phyloP scores from a whole-genome alignment of 2,888 invertebrate species.

The Sericinus montela region DNA sequence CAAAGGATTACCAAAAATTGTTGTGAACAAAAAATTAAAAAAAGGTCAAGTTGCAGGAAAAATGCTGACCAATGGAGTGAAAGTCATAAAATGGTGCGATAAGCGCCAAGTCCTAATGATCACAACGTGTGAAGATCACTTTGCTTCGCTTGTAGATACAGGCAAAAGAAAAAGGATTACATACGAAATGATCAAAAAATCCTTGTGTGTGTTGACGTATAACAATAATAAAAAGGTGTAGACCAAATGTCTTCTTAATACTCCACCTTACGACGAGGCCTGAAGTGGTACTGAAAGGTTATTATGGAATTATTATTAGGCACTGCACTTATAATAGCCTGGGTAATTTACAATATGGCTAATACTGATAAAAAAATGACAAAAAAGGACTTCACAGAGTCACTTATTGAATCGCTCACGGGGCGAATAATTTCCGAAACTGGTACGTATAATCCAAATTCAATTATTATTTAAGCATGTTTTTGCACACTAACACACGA shows the following conservation, averaged over 20 bases:
- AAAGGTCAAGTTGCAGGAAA: slow-evolving; percentile 5
- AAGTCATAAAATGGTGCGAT: slow-evolving; percentile 24
- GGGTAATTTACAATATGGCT: slow-evolving; percentile 16
- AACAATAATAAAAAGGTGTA: background rate
- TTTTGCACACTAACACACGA: too few species aligned
- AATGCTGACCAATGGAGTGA: slow-evolving; percentile 21
- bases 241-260: slow-evolving; percentile 4
- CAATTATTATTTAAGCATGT: too few species aligned
- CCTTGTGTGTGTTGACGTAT: background rate
- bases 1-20: background rate
- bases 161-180: background rate
- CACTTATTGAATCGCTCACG: background rate
- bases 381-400: background rate
- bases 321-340: slow-evolving; percentile 23
- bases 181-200: background rate
- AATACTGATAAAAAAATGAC: background rate
- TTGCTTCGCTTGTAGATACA: slow-evolving; percentile 3
- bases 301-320: slow-evolving; percentile 10
- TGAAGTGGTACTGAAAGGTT: background rate
- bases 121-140: slow-evolving; percentile 19
- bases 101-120: slow-evolving; percentile 23
- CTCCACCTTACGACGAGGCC: background rate
- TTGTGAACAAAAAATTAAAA: background rate
- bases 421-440: background rate
- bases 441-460: background rate